Evolutionary conservation across 2,113 vertebrate species (phyloP), one percentile per base, ranked within the genome.

Genomic region (Tinamus guttatus): DNA sequence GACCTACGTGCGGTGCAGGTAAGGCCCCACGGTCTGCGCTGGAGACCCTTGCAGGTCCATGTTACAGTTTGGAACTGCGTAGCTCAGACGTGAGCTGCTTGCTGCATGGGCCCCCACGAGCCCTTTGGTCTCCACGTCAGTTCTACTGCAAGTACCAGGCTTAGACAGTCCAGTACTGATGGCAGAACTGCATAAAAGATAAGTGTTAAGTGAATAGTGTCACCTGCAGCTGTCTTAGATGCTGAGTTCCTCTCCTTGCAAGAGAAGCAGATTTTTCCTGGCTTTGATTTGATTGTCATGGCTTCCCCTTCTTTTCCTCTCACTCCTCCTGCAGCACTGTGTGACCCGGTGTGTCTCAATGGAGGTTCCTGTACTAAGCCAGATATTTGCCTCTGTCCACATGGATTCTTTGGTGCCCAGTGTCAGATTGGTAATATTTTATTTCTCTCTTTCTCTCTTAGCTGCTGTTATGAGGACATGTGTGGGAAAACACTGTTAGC

Each of bases 1-100:
- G 99, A 96, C 99, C 99, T 3, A 99, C 98, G 0, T 99, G 99
- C 82, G 96, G 96, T 90, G 98, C 98, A 98, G 98, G 99, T 99
- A 98, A 94, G 73, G 58, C 36, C 9, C 75, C 51, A 34, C 56
- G 38, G 59, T 16, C 30, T 38, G 58, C 60, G 52, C 52, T 93
- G 6, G 11, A 69, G 69, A 78, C 40, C 64, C 51, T 12, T 63
- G 28, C 18, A 63, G 45, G 41, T 40, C 81, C 7, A 0, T 27
- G 4, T 34, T 77, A 56, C 81, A 13, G 73, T 45, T 15, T 20
- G 40, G 45, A 85, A 25, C 36, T 0, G 0, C 2, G 0, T 63
- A 24, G 36, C 49, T 89, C 28, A 60, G 45, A 2, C 20, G 32
- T 5, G 11, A 49, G 41, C 51, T 88, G 34, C 17, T 65, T 32